Conservation (phyloP, 2,888 invertebrate species). For the Cylindroiulus punctatus region DNA sequence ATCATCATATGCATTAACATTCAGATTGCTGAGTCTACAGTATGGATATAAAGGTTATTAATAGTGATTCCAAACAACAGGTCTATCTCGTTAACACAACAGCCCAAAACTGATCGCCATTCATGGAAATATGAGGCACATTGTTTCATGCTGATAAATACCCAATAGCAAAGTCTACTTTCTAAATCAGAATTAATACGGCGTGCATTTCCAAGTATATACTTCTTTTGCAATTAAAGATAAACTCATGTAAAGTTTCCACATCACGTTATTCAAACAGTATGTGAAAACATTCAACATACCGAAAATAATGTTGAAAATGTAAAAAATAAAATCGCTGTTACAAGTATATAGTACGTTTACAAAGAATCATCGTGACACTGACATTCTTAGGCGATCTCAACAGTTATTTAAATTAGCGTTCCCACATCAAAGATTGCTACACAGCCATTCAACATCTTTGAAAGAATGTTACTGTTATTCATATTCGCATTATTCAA, state of each 20-base stretch:
- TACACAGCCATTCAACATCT: not conserved
- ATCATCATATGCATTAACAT: too few relatives aligned
- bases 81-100: too few relatives aligned
- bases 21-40: too few relatives aligned
- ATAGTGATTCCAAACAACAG: too few relatives aligned
- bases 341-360: not conserved
- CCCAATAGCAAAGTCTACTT: too few relatives aligned
- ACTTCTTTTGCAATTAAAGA: too few relatives aligned
- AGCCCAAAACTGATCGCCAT: not conserved
- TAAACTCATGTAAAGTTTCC: too few relatives aligned
- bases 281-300: too few relatives aligned
- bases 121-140: not conserved
- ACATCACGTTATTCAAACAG: too few relatives aligned
- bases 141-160: not conserved
- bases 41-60: too few relatives aligned
- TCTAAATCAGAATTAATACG: too few relatives aligned
- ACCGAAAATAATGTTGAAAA: not conserved
- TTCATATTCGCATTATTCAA: not conserved
- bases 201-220: too few relatives aligned
- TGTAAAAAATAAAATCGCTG: not conserved
- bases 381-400: constrained; percentile 27
- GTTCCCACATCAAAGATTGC: not conserved
- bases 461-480: not conserved
- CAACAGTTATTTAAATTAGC: constrained; percentile 48
- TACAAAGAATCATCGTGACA: constrained; percentile 37